phyloP scores from a whole-genome alignment of 2,113 vertebrate genomes.

The Sphaerodactylus townsendi region DNA sequence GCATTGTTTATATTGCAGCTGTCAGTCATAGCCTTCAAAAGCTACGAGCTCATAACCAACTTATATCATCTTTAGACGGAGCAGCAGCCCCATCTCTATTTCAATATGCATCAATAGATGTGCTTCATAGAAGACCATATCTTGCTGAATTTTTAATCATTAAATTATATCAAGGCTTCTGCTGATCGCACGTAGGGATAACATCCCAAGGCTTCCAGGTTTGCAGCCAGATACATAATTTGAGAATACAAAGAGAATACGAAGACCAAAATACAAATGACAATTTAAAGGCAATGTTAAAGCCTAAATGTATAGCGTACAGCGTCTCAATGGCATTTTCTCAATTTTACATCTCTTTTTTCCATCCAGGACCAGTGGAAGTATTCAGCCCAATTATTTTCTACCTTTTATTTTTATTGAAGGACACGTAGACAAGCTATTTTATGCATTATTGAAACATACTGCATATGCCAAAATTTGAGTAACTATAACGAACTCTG shows the following conservation, averaged over 20 bases:
- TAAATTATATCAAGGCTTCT: constrained; percentile 33
- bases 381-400: background rate
- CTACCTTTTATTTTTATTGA: background rate
- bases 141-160: constrained; percentile 40
- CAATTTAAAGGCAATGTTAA: too few relatives aligned
- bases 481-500: background rate
- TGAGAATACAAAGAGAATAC: constrained; percentile 38
- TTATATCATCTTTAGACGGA: background rate
- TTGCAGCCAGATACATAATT: constrained; percentile 49
- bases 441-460: background rate
- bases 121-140: constrained; percentile 20
- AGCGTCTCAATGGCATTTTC: constrained; percentile 28
- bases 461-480: background rate
- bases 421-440: background rate
- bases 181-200: constrained; percentile 22
- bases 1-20: background rate
- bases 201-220: constrained; percentile 15
- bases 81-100: background rate
- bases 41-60: background rate
- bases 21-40: background rate
- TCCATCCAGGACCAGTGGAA: constrained; percentile 21
- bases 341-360: constrained; percentile 22
- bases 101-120: constrained; percentile 12
- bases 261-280: constrained; percentile 47
- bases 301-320: background rate